Evolutionary conservation across 2,888 invertebrate species (phyloP), one percentile per base, ranked within the genome.

Genomic region (Acanthosoma haemorrhoidale): DNA sequence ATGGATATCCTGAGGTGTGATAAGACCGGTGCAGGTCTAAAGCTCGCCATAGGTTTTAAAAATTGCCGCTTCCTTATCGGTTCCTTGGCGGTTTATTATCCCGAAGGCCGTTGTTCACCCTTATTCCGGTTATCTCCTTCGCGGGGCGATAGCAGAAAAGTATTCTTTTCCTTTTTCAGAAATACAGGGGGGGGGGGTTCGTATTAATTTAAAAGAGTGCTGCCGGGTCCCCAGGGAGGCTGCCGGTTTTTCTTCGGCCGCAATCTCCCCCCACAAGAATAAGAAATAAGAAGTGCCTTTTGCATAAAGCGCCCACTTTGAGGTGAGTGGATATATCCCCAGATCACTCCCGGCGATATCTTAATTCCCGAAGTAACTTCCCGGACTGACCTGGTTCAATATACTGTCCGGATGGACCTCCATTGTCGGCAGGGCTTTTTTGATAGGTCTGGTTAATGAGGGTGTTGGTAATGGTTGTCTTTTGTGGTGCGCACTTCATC

Each of bases 121-220:
- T 51, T 51, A 51, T 51, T 51, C 29, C 51, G 29, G 51, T 51
- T 51, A 51, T 51, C 51, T 51, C 29, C 51, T 25, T 25, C 25
- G n/a, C n/a, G n/a, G n/a, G 43, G 25, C 51, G 51, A 51, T 51
- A 51, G 29, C 51, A 51, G 29, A 51, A 51, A 51, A n/a, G n/a
- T 21, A 51, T 43, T 43, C 43, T 18, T 51, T 25, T 25, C n/a
- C 51, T 51, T 8, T 25, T 51, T 51, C 25, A n/a, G n/a, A n/a
- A n/a, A n/a, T n/a, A n/a, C n/a, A n/a, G 51, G 25, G 41, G 18
- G 15, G 39, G 18, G 21, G 43, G 51, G n/a, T 25, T 25, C 36
- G 61, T 61, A 61, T 61, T 61, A 61, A 61, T 61, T 61, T 61
- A 61, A 61, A 61, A 61, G 61, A 61, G 61, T 61, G 61, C 32